A percentile compares a stretch with the other conserved stretches of the same genome.
These are phyloP conservation scores for Hermaeophaga mercurialis DNA, from an alignment of 2,888 invertebrate genomes.

Conservation along the genomic window DNA sequence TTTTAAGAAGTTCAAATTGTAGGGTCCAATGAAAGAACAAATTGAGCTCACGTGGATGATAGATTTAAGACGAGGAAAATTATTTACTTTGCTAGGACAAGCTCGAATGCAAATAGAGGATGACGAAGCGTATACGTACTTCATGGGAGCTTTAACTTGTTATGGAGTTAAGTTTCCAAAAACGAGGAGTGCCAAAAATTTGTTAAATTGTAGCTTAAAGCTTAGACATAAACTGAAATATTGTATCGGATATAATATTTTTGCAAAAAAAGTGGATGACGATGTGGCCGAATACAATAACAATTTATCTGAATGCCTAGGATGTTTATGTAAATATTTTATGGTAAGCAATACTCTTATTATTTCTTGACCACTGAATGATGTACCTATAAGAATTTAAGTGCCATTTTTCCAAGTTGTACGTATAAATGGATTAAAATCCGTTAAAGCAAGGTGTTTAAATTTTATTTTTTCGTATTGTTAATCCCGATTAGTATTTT, in stretches of 20 bases:
- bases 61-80: slow-evolving; percentile 55
- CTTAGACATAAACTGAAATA: slow-evolving; percentile 51
- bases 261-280: slow-evolving; percentile 45
- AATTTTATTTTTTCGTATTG: too few relatives aligned
- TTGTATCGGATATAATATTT: slow-evolving; percentile 44
- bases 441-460: too few relatives aligned
- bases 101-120: slow-evolving; percentile 56
- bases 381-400: too few relatives aligned
- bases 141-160: slow-evolving; percentile 53
- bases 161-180: slow-evolving; percentile 56
- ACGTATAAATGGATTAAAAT: too few relatives aligned
- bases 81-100: slow-evolving; percentile 56
- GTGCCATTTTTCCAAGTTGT: too few relatives aligned
- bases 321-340: slow-evolving; percentile 55
- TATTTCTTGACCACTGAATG: too few relatives aligned
- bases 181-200: slow-evolving; percentile 40
- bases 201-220: slow-evolving; percentile 45
- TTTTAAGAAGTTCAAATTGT: too few relatives aligned
- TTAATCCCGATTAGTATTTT: too few relatives aligned
- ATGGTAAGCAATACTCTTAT: slow-evolving; percentile 55
- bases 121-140: slow-evolving; percentile 52
- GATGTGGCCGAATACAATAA: slow-evolving; percentile 56
- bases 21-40: slow-evolving; percentile 42
- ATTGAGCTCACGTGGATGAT: slow-evolving; percentile 53
- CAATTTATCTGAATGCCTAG: slow-evolving; percentile 57